Base-by-base conservation (phyloP, 2,888 invertebrate genomes). In the Pammene aurita region DNA sequence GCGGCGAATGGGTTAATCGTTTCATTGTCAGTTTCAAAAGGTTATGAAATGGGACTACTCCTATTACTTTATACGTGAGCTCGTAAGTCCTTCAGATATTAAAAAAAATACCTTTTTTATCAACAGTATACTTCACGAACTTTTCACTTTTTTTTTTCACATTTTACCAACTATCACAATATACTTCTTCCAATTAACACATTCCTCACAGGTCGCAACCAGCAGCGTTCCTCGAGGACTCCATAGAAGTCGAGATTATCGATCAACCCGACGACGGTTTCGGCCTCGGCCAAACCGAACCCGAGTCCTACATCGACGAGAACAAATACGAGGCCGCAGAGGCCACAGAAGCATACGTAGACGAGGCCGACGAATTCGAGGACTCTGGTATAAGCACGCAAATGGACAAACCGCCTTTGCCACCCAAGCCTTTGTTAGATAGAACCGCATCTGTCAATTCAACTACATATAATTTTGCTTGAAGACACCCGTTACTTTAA, bases 341-440 rank as follows among this genome's bases (percentile, higher is more conserved):
- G 38, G 7, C 7, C 38, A 6, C n/a, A 46, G 14, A 46, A 9
- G 48, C 42, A 26, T 26, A 5, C 9, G 5, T 4, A 7, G n/a
- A 14, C 0, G 63, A 56, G 10, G 52, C 42, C 9, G 48, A 56
- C 10, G 70, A 71, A 2, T 73, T 74, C 9, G 67, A 73, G 0
- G 74, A 80, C n/a, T 77, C 79, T 0, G 82, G 77, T 11, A 55
- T 77, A 2, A 70, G 71, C 0, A 70, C 74, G 2, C 73, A 75
- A 18, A 66, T 74, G 2, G 86, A 84, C 26, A 90, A 89, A 46
- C 90, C 90, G 0, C 80, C 80, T 0, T 66, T 84, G 13, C 89
- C 87, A 0, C 89, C 88, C 0, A 90, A 87, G 73, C 90, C 90
- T 41, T 71, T 85, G 0, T 16, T 80, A 5, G 72, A 64, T 5